Evolutionary conservation across 2,113 vertebrate species (phyloP), one percentile per base, ranked within the genome.

Genomic region (Nannospalax galili): DNA sequence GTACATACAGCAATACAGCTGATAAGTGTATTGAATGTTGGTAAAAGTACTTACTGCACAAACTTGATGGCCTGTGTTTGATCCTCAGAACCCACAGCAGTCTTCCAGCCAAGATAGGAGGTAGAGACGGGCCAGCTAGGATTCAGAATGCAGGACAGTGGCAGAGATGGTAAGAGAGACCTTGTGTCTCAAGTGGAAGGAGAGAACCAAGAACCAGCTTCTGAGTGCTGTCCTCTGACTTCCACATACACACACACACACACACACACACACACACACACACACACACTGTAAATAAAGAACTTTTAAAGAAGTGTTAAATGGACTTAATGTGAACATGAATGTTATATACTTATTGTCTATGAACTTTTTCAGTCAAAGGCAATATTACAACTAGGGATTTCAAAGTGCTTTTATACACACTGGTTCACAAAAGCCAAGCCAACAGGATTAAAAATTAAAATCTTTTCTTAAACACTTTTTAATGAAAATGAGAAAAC

Each of bases 401-500:
- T 32, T 84, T 75, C 30, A 28, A 48, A 65, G 64, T 48, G 19
- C 24, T 91, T 73, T 73, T 32, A 60, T 1, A 8, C 17, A 65
- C 5, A 10, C 22, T 26, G 6, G 11, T 52, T 84, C 80, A 58
- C 2, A 73, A 84, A 56, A 73, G 19, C 37, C 40, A 60, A 22
- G 4, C 19, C 42, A n/a, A 19, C 52, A 28, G 67, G 5, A 72
- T 58, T 19, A 40, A 58, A 84, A 62, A 78, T 22, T 89, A 92
- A 81, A 26, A n/a, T n/a, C 5, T 42, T 32, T 56, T 35, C 52
- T 19, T n/a, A 60, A 52, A 58, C 5, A 30, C 37, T 72, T 86
- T 48, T 19, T 62, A 42, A 19, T 91, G 14, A 87, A 92, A 92
- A 84, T 16, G 22, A 95, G 65, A 62, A 93, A 67, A 52, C 73